Evolutionary conservation across 2,888 invertebrate species (phyloP), one percentile per base, ranked within the genome.

Genomic region (Zele albiditarsus): DNA sequence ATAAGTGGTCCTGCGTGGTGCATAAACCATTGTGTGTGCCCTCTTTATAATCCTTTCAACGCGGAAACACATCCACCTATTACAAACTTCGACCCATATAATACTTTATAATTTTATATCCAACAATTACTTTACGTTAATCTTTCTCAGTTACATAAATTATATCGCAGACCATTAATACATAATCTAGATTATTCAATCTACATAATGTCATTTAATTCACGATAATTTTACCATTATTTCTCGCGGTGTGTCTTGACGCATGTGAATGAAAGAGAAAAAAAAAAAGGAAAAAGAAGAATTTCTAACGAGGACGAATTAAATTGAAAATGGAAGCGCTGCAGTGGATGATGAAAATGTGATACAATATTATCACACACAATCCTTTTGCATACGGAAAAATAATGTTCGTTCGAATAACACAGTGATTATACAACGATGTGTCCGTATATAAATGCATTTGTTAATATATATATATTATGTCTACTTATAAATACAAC

Each of bases 321-420:
- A 2, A 53, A 20, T 20, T 5, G n/a, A 53, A 53, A 20, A 53
- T 53, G 53, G 53, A 53, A 53, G n/a, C 8, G 4, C 53, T 53
- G 6, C n/a, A 53, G 25, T 42, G 20, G 27, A 25, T 28, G 63
- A 68, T 31, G 53, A 23, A 68, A 49, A 46, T 53, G 20, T 25
- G 49, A n/a, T 28, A 70, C 27, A 58, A 25, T 28, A 42, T 27
- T 28, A 8, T 68, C 49, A 38, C 38, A 38, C 38, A 23, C 28
- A 60, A 73, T 68, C 20, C 58, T 68, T 75, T 75, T 60, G 57
- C 71, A 67, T 72, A 71, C 25, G 57, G 63, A 67, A 71, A 75
- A 75, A n/a, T n/a, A 72, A 65, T 38, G 28, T 46, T 42, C 57
- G 58, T 71, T 20, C 27, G 25, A 71, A 33, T 67, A 31, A 33